Percentiles rank a stretch among this genome's conserved stretches.
These are phyloP conservation scores for Tricholauxania praeusta DNA, from an alignment of 2,888 invertebrate genomes.

Conservation along the genomic window DNA sequence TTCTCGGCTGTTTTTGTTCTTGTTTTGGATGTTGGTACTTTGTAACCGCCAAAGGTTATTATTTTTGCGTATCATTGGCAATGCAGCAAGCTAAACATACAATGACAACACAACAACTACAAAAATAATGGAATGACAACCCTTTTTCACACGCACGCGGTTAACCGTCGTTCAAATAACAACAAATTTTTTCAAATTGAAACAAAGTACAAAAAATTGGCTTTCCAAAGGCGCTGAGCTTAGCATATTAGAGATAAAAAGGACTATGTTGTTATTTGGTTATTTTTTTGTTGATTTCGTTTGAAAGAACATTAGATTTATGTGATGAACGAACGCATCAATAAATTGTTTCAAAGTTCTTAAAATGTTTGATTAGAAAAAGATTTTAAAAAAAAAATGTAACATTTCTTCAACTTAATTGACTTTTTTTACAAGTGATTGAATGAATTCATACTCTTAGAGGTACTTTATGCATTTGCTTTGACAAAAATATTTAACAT, in stretches of 20 bases:
- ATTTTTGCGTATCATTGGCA: slow-evolving; percentile 36
- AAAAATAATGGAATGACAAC: slow-evolving; percentile 10
- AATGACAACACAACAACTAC: not conserved
- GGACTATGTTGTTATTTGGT: too few relatives aligned
- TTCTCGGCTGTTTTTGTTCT: slow-evolving; percentile 1
- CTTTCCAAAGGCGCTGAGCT: not conserved
- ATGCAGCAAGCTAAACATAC: slow-evolving; percentile 31
- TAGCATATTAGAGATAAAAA: slow-evolving; percentile 10
- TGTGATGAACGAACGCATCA: too few relatives aligned
- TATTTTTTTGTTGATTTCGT: too few relatives aligned
- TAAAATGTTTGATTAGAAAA: too few relatives aligned
- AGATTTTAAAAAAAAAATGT: too few relatives aligned
- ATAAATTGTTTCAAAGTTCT: too few relatives aligned
- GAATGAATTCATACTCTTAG: too few relatives aligned
- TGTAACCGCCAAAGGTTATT: slow-evolving; percentile 22
- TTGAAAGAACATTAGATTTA: too few relatives aligned
- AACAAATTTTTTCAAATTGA: slow-evolving; percentile 17
- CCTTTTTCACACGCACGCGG: slow-evolving; percentile 23
- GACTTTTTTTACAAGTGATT: too few relatives aligned
- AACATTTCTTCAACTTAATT: too few relatives aligned
- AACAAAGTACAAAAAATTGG: not conserved
- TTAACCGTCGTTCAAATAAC: slow-evolving; percentile 22
- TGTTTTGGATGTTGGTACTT: slow-evolving; percentile 11
- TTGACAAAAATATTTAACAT: too few relatives aligned
- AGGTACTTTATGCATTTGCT: too few relatives aligned